Evolutionary conservation across 2,797 vertebrate species (phyloP).

Genomic region (Amniataba percoides): DNA sequence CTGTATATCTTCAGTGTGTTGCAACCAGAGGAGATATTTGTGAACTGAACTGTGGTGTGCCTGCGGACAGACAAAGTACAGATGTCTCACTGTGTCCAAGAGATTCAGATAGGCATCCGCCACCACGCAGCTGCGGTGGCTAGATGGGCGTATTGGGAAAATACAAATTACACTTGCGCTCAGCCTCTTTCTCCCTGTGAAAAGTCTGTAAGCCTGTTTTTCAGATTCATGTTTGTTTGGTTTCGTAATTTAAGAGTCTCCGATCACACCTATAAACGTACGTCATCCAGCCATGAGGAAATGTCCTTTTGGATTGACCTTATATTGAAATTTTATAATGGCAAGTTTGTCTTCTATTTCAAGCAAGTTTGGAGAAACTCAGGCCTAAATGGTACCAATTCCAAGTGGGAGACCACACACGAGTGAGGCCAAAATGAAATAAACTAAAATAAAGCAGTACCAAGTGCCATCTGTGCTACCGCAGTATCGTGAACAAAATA

Average conservation of each 20-base stretch:
- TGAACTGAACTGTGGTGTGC: not conserved
- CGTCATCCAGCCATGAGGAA: fast-evolving
- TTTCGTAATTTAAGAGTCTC: not conserved
- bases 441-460: not conserved
- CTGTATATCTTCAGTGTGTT: not conserved
- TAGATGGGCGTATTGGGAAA: not conserved
- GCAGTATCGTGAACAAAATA: not conserved
- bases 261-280: not conserved
- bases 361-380: not conserved
- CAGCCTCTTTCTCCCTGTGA: not conserved
- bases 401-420: not conserved
- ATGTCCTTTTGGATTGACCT: not conserved
- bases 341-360: not conserved
- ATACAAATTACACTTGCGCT: too few relatives aligned
- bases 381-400: too few relatives aligned
- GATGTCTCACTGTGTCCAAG: not conserved
- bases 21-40: fast-evolving
- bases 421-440: not conserved
- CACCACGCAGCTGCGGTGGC: not conserved
- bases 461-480: not conserved
- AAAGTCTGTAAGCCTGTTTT: not conserved
- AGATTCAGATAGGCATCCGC: not conserved
- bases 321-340: not conserved
- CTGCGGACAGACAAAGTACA: not conserved
- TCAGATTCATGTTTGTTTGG: not conserved